Conservation (phyloP, 1,140 invertebrate species). For the Drosophila triauraria region DNA sequence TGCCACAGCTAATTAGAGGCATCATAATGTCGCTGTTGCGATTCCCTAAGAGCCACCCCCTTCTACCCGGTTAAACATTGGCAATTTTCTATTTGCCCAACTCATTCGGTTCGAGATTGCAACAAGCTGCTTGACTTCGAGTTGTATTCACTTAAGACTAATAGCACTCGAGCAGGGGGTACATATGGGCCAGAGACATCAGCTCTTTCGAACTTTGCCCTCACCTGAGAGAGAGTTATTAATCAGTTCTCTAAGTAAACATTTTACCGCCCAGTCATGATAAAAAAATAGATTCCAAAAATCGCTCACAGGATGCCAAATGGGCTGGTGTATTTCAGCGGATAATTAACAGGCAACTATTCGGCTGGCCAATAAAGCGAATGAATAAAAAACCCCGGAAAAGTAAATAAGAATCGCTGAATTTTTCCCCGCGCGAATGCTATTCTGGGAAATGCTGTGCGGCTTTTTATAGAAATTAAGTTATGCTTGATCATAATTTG, state of each 20-base stretch:
- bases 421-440: constrained; percentile 13
- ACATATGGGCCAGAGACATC: constrained; percentile 22
- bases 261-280: constrained; percentile 34
- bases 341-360: constrained; percentile 68
- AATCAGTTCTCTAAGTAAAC: constrained; percentile 49
- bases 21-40: constrained; percentile 60
- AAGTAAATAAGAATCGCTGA: constrained; percentile 19
- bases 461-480: constrained; percentile 43
- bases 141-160: constrained; percentile 65
- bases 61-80: constrained; percentile 49
- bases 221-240: constrained; percentile 11
- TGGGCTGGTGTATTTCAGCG: constrained; percentile 57
- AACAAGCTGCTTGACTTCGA: constrained; percentile 68
- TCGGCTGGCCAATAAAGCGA: constrained; percentile 48
- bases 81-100: constrained; percentile 79
- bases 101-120: constrained; percentile 74
- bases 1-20: constrained; percentile 72
- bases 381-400: constrained; percentile 35
- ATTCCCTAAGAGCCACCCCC: neutral
- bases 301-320: constrained; percentile 58
- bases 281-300: constrained; percentile 33
- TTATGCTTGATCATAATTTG: constrained; percentile 28
- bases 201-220: constrained; percentile 57
- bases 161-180: constrained; percentile 43
- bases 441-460: constrained; percentile 30